Base-by-base conservation (phyloP, 2,113 vertebrate genomes). In the Bolborhynchus lineola region DNA sequence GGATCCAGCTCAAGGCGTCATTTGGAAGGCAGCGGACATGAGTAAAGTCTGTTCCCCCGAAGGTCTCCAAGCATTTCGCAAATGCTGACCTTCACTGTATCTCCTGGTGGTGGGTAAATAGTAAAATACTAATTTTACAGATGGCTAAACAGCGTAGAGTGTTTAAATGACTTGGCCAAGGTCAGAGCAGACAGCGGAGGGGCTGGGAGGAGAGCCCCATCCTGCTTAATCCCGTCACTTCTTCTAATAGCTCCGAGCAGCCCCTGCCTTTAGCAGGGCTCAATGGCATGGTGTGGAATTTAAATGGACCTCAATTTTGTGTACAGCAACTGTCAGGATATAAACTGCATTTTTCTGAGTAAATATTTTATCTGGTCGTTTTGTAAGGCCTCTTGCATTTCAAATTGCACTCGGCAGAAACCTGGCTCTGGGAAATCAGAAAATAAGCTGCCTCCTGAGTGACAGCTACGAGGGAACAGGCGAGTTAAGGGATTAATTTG, bases 91-190 rank as follows among this genome's bases (percentile, higher is more conserved):
- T 95, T 95, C 20, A 0, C 71, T 74, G 1, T 86, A 83, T 94
- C 90, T 93, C 82, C 88, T 35, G 79, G 60, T 90, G 64, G n/a
- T 25, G 37, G 42, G 64, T 85, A 95, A 93, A 95, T 62, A 92
- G 75, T n/a, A 86, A 91, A 88, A 93, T 3, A 70, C 71, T 96
- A 82, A 94, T 95, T 96, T 96, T 96, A 94, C 95, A 96, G 96
- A 83, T 81, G 93, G 80, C 85, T 95, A 88, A 92, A 47, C 94
- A 91, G 92, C 10, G 0, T 10, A 16, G 87, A 88, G 84, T 17
- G 8, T 70, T 93, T 50, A 95, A 97, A 94, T 86, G 82, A 41
- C 59, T 92, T 81, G 85, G 79, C 92, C 92, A 94, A 95, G 87
- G 87, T 94, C 87, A 59, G 90, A 79, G 47, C 71, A 90, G 90